Evolutionary conservation across 2,888 invertebrate species (phyloP).

Genomic region (Torymus auratus): DNA sequence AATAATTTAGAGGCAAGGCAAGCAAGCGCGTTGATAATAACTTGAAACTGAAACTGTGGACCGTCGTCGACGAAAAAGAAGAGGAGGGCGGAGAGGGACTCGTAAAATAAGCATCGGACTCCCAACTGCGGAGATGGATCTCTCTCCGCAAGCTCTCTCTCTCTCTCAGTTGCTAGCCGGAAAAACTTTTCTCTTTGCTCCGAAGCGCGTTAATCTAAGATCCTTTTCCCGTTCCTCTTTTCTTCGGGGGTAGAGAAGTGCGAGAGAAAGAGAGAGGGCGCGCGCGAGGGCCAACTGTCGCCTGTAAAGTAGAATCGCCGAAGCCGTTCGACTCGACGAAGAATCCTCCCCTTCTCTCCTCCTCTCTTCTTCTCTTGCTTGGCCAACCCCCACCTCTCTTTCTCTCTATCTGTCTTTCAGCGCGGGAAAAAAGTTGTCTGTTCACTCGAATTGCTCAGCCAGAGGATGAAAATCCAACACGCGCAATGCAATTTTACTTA

Average conservation of each 20-base stretch:
- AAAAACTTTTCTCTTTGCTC: conserved; percentile 57
- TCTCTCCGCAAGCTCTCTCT: conserved; percentile 36
- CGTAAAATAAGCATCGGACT: conserved; percentile 53
- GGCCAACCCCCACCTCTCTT: background rate
- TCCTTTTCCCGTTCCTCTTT: conserved; percentile 51
- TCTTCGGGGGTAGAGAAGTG: conserved; percentile 27
- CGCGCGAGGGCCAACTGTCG: conserved; percentile 46
- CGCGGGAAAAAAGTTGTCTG: conserved; percentile 40
- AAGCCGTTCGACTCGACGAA: conserved; percentile 45
- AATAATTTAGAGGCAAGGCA: conserved; percentile 38
- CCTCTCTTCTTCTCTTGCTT: background rate
- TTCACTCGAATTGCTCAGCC: conserved; percentile 42
- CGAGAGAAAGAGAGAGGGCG: background rate
- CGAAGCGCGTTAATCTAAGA: conserved; percentile 58
- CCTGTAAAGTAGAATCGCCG: conserved; percentile 54
- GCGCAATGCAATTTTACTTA: conserved; percentile 52
- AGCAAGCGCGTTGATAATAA: conserved; percentile 48
- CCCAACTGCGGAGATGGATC: conserved; percentile 28
- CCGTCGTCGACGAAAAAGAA: background rate
- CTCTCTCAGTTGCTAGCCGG: conserved; percentile 3
- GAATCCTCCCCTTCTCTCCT: conserved; percentile 11
- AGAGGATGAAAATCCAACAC: conserved; percentile 51
- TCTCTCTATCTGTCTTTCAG: background rate
- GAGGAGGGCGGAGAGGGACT: conserved; percentile 5
- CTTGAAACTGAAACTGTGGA: conserved; percentile 52